Conservation (phyloP, 2,888 invertebrate genomes). For the Uloborus plumipes region DNA sequence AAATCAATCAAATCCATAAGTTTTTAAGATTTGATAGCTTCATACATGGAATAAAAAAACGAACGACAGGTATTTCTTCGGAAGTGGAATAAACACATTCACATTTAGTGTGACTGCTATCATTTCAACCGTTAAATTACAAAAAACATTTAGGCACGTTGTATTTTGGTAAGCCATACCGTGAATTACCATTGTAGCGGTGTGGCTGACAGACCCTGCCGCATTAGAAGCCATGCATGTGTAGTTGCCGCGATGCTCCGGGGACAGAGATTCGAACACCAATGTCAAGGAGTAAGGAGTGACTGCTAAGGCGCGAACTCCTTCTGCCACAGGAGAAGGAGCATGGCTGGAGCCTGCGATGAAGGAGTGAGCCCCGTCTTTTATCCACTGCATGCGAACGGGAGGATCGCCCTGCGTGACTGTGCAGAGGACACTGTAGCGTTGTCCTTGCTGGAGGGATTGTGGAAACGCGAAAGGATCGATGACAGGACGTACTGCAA, state of each 20-base stretch:
- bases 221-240: conserved; percentile 69
- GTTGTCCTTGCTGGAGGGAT: conserved; percentile 73
- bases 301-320: conserved; percentile 67
- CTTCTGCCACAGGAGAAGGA: conserved; percentile 65
- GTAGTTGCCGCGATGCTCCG: conserved; percentile 70
- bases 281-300: conserved; percentile 69
- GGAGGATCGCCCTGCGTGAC: conserved; percentile 71
- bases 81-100: too few relatives aligned
- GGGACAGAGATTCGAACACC: conserved; percentile 69
- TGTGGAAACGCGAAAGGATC: conserved; percentile 67
- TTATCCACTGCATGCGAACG: conserved; percentile 71
- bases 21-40: too few relatives aligned
- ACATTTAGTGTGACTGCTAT: too few relatives aligned
- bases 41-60: too few relatives aligned
- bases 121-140: too few relatives aligned
- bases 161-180: conserved; percentile 60
- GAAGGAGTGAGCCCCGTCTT: conserved; percentile 64
- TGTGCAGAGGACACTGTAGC: conserved; percentile 72
- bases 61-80: too few relatives aligned
- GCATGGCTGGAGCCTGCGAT: not conserved
- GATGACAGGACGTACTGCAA: conserved; percentile 84
- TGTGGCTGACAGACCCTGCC: conserved; percentile 68
- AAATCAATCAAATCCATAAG: too few relatives aligned
- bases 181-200: conserved; percentile 68
- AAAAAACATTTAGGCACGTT: too few relatives aligned